Conservation (phyloP, 1,140 invertebrate genomes). For the Drosophila pallidifrons region DNA sequence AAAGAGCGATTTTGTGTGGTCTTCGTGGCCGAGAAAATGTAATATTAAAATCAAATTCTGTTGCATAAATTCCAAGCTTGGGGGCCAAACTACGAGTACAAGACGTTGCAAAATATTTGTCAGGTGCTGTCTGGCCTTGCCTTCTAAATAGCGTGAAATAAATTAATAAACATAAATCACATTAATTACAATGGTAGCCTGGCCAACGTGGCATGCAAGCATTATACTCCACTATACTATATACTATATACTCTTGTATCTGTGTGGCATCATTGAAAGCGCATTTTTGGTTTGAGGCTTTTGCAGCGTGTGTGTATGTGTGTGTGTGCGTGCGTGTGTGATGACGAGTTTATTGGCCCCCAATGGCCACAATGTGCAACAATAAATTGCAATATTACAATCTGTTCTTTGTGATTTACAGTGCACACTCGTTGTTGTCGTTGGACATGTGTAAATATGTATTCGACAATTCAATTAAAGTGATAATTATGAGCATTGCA, state of each 20-base stretch:
- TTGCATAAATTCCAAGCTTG: conserved; percentile 56
- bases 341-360: conserved; percentile 54
- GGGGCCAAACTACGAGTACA: background rate
- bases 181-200: conserved; percentile 60
- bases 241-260: conserved; percentile 31
- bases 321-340: conserved; percentile 27
- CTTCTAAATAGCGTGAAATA: conserved; percentile 51
- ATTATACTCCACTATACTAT: too few relatives aligned
- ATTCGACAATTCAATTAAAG: background rate
- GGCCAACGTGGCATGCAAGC: conserved; percentile 16
- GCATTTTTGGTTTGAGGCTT: conserved; percentile 26
- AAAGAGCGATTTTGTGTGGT: conserved; percentile 4
- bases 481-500: background rate
- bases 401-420: conserved; percentile 19
- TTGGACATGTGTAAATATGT: background rate
- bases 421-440: background rate
- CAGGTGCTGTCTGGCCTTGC: conserved; percentile 6
- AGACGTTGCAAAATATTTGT: conserved; percentile 58
- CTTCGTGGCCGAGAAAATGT: conserved; percentile 46
- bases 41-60: conserved; percentile 77
- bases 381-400: conserved; percentile 39
- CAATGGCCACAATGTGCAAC: conserved; percentile 29
- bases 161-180: conserved; percentile 75
- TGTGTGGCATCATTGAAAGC: conserved; percentile 25
- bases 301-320: background rate